phyloP scores from a whole-genome alignment of 2,797 vertebrate genomes.

The Hydrophis major region DNA sequence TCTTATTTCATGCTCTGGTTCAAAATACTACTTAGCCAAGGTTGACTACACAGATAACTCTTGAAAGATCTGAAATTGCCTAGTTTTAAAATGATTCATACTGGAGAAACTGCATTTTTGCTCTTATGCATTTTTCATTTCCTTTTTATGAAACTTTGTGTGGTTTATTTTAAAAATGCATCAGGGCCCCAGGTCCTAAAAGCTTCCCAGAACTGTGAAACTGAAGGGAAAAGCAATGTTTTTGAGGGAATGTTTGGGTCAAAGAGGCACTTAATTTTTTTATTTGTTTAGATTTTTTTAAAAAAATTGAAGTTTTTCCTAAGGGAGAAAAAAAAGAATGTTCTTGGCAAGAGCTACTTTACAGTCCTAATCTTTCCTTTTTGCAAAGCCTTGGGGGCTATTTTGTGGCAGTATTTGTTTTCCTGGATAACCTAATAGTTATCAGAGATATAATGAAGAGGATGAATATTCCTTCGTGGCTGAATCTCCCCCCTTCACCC shows the following conservation, averaged over 20 bases:
- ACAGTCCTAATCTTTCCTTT: neutral
- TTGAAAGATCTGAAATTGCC: neutral
- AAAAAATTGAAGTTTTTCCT: neutral
- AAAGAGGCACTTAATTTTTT: neutral
- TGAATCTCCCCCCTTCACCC: neutral
- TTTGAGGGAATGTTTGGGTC: neutral
- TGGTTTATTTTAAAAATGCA: neutral
- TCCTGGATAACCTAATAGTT: neutral
- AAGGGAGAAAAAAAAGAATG: neutral
- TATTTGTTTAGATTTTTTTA: neutral
- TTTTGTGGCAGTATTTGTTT: neutral
- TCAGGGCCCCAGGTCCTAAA: neutral
- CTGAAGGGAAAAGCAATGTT: neutral
- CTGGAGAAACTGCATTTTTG: neutral
- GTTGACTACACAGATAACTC: neutral
- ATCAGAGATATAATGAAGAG: neutral
- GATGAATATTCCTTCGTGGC: neutral
- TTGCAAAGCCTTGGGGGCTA: neutral
- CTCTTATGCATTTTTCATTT: neutral
- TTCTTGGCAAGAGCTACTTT: neutral
- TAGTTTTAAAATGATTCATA: neutral
- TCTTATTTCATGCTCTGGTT: conserved; percentile 4
- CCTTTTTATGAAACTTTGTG: neutral
- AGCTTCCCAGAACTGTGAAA: neutral
- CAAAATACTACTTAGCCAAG: neutral